These are phyloP conservation scores for Pristis pectinata DNA, from an alignment of 2,797 vertebrate genomes.

Conservation along the genomic window DNA sequence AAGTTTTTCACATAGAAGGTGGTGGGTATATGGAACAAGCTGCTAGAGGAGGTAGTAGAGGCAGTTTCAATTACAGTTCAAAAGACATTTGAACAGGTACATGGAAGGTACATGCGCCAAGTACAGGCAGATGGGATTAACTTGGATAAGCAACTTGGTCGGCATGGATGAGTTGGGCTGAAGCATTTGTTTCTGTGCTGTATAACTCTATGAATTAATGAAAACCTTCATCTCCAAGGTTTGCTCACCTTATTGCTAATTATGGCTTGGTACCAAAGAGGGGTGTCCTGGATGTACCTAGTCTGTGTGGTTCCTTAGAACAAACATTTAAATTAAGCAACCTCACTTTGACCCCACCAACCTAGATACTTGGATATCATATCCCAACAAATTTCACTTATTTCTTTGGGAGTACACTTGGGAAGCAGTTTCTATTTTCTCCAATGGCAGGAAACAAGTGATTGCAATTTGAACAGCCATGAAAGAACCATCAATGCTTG, in stretches of 20 bases:
- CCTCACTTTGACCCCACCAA: background rate
- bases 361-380: background rate
- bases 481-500: background rate
- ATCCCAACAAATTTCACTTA: background rate
- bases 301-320: background rate
- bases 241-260: background rate
- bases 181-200: no score
- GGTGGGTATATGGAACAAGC: no score
- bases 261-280: background rate
- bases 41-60: no score
- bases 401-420: background rate
- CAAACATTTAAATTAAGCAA: background rate
- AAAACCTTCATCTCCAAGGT: background rate
- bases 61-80: no score
- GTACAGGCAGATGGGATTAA: no score
- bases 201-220: no score
- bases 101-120: no score
- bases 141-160: no score
- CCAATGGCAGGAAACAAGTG: background rate
- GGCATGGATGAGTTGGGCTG: no score
- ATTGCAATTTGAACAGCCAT: background rate
- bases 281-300: background rate
- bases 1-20: no score
- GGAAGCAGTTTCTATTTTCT: background rate
- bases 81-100: no score